Evolutionary conservation across 2,888 invertebrate species (phyloP), one percentile per base, ranked within the genome.

Genomic region (Spatulosminthurus flaviceps): DNA sequence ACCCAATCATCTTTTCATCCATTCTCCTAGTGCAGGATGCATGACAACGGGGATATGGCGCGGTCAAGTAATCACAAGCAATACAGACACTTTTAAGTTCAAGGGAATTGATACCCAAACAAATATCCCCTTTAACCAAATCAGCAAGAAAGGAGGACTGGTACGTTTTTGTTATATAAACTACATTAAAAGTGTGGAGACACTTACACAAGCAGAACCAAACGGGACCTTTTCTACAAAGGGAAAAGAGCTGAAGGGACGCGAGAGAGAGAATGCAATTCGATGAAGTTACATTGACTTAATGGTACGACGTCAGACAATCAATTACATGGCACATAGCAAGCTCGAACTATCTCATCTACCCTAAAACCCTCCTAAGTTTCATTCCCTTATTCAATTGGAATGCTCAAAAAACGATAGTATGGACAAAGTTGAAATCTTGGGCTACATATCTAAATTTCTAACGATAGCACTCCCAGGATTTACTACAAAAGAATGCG

Each of bases 311-410:
- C 79, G 80, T 81, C 79, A 82, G 82, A 84, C 82, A 82, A 84
- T 84, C 83, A 84, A 84, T 84, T 84, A 84, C 80, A 80, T 29
- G 80, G 80, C 80, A 81, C 79, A 64, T 82, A 77, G 51, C 51
- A 51, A 51, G 79, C 73, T 78, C 61, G 19, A 21, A 80, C 61
- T 80, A 80, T 80, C 80, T 80, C 77, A 77, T 80, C 73, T 77
- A 77, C 80, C 72, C 76, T 76, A 72, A 73, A 76, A 77, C 77
- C 73, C 75, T 78, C 66, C 43, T 43, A 41, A 71, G 73, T 79
- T 79, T 79, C 79, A 81, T 81, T 81, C 77, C 77, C 81, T 79
- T 76, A 81, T 81, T 81, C 81, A 79, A 81, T 81, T 79, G 71
- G 66, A 73, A 72, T 74, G 73, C 70, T 77, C 74, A 64, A 64